These are phyloP conservation scores for Drosophila quasianomalipes DNA, from an alignment of 2,888 invertebrate species.

Conservation along the genomic window DNA sequence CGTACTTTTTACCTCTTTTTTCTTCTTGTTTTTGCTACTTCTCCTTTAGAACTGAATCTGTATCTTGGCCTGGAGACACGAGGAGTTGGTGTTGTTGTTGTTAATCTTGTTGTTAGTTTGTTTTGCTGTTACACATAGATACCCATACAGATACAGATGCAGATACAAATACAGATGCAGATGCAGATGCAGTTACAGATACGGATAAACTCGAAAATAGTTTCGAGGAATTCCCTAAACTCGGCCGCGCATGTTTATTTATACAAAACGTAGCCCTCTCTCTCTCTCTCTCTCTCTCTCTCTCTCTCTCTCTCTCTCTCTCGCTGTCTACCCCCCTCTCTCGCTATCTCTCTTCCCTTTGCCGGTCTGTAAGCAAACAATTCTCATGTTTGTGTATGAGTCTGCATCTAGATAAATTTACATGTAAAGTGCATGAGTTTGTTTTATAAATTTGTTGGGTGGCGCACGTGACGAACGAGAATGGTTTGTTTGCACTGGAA, in stretches of 20 bases:
- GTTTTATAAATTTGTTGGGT: constrained; percentile 36
- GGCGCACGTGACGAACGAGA: constrained; percentile 26
- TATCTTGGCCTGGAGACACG: constrained; percentile 47
- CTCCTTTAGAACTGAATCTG: constrained; percentile 29
- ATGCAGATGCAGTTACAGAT: constrained; percentile 32
- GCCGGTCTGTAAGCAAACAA: constrained; percentile 48
- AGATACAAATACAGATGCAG: constrained; percentile 19
- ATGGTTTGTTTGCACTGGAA: constrained; percentile 18
- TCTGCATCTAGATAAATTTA: constrained; percentile 61
- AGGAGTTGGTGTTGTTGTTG: constrained; percentile 34
- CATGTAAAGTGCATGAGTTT: constrained; percentile 56
- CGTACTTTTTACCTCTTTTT: constrained; percentile 32
- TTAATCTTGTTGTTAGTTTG: constrained; percentile 30
- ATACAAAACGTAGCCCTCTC: constrained; percentile 38
- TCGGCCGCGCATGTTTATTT: constrained; percentile 69
- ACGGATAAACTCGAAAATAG: constrained; percentile 69
- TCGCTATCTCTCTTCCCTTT: neutral
- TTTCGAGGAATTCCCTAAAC: constrained; percentile 78
- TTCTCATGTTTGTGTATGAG: constrained; percentile 18
- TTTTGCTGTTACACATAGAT: constrained; percentile 54
- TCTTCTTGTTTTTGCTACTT: constrained; percentile 18
- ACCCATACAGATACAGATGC: constrained; percentile 18
- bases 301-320: neutral
- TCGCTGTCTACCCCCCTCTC: neutral
- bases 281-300: neutral